Percentiles rank a stretch among this genome's conserved stretches.
phyloP scores from a whole-genome alignment of 2,797 vertebrate genomes.

The Darevskia nairensis region DNA sequence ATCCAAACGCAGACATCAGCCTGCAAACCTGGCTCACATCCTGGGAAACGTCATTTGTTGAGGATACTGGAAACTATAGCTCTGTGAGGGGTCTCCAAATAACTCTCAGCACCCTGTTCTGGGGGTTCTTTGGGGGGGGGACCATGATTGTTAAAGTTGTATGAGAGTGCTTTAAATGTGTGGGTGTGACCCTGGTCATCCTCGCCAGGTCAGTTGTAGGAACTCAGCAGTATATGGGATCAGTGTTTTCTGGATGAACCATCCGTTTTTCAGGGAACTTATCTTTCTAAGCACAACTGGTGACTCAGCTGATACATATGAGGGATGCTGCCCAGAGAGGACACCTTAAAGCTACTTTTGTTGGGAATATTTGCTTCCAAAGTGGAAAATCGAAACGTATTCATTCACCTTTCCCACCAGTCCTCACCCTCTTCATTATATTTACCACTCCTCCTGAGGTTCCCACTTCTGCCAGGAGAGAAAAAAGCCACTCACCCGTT shows the following conservation, averaged over 20 bases:
- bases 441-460: neutral
- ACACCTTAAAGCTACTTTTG: slow-evolving; percentile 80
- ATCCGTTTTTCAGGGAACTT: slow-evolving; percentile 70
- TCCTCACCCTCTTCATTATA: slow-evolving; percentile 40
- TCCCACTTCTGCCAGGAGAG: neutral
- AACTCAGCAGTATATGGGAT: neutral
- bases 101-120: too few relatives aligned
- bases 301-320: slow-evolving; percentile 72
- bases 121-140: too few relatives aligned
- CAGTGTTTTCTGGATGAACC: slow-evolving; percentile 38
- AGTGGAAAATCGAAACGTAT: slow-evolving; percentile 82
- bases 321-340: slow-evolving; percentile 79
- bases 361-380: slow-evolving; percentile 82
- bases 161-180: too few relatives aligned
- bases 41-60: too few relatives aligned
- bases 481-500: neutral
- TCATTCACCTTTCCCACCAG: slow-evolving; percentile 78
- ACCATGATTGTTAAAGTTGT: too few relatives aligned
- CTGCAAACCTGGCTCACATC: neutral
- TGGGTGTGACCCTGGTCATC: neutral
- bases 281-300: slow-evolving; percentile 75
- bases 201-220: neutral
- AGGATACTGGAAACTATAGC: too few relatives aligned
- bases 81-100: too few relatives aligned
- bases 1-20: neutral